Conservation (phyloP, 2,797 vertebrate genomes). For the Malacoraja senta region DNA sequence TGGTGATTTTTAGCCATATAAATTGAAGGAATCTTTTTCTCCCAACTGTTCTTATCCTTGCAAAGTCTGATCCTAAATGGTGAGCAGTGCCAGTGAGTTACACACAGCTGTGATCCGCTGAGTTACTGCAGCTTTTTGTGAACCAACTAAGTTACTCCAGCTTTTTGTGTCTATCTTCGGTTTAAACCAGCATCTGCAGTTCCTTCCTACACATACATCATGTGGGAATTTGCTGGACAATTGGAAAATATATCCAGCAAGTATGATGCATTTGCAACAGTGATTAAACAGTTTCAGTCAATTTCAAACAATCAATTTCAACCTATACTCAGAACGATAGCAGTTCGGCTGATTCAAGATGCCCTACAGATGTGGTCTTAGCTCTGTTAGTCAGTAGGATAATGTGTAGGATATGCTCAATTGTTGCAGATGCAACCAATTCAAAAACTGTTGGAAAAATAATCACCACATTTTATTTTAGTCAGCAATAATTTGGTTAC, state of each 20-base stretch:
- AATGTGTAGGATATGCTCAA: neutral
- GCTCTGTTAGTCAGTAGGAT: neutral
- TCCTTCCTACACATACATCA: neutral
- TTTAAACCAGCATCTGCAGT: too few species aligned
- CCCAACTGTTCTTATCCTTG: too few species aligned
- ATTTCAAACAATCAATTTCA: neutral
- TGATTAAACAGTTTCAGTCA: neutral
- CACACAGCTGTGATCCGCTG: neutral
- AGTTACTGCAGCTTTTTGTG: too few species aligned
- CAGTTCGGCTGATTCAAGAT: neutral
- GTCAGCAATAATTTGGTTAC: neutral
- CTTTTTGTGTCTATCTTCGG: too few species aligned
- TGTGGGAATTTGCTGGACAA: neutral
- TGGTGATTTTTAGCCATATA: too few species aligned
- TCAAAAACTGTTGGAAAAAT: neutral
- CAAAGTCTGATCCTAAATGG: too few species aligned
- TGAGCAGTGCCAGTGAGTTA: neutral
- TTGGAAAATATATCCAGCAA: neutral
- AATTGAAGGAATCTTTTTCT: neutral
- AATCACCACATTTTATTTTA: neutral
- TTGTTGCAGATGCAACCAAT: neutral
- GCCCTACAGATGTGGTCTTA: neutral
- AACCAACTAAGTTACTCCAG: too few species aligned
- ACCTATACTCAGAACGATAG: neutral
- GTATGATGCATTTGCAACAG: neutral